A percentile compares a stretch with the other conserved stretches of the same genome.
These are phyloP conservation scores for Dryococelus australis DNA, from an alignment of 2,888 invertebrate species.

Conservation along the genomic window DNA sequence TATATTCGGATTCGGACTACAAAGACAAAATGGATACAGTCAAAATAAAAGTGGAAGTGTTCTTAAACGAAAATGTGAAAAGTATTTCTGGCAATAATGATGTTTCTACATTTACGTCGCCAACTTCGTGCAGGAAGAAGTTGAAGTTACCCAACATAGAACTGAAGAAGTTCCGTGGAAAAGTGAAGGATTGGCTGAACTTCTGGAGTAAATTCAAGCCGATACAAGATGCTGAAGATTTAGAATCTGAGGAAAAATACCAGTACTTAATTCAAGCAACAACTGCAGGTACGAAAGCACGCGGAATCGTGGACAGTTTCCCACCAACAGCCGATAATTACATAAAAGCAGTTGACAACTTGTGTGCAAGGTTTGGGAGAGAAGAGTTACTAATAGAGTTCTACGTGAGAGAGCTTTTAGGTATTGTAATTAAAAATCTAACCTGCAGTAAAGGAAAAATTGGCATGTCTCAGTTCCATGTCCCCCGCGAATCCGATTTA, in stretches of 20 bases:
- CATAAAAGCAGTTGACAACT: constrained; percentile 46
- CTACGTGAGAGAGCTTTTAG: neutral
- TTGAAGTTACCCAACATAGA: no score
- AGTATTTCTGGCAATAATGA: no score
- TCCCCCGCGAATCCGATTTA: neutral
- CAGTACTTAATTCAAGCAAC: constrained; percentile 48
- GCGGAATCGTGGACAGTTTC: constrained; percentile 48
- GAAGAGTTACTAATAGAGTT: constrained; percentile 3
- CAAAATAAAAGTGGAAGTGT: no score
- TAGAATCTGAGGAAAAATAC: constrained; percentile 46
- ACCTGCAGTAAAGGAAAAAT: neutral
- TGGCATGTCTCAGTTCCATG: neutral
- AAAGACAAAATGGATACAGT: no score
- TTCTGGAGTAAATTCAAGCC: constrained; percentile 50
- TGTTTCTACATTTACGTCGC: no score
- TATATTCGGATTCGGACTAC: no score
- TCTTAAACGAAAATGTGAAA: no score
- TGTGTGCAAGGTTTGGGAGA: neutral
- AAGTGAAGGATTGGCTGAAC: constrained; percentile 33
- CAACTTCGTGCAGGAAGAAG: no score
- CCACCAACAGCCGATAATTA: constrained; percentile 51
- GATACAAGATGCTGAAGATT: constrained; percentile 41
- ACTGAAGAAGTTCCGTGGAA: constrained; percentile 38
- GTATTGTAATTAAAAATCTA: neutral
- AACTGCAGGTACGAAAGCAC: constrained; percentile 45